phyloP scores from a whole-genome alignment of 2,797 vertebrate species.

The Anguilla megastoma region DNA sequence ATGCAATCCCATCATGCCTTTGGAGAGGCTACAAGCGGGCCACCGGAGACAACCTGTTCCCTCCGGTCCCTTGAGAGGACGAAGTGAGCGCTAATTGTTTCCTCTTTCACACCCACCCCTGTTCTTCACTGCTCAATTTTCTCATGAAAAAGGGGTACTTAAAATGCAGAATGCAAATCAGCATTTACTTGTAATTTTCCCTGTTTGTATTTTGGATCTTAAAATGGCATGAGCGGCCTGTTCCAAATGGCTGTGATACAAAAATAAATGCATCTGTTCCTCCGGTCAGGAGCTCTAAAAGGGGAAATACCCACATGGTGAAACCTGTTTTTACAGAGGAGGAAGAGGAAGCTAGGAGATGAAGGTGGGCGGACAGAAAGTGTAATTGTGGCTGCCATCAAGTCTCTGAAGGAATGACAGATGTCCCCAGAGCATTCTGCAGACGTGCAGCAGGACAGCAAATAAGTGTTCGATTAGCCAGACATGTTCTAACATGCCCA shows the following conservation, averaged over 20 bases:
- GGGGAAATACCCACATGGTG: not conserved
- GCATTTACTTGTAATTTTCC: not conserved
- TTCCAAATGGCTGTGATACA: not conserved
- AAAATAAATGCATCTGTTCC: constrained; percentile 1
- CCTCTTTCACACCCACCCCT: not conserved
- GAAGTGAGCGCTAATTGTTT: not conserved
- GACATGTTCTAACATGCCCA: constrained; percentile 76
- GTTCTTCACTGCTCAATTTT: not conserved
- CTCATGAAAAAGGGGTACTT: not conserved
- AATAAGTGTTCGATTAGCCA: constrained; percentile 35
- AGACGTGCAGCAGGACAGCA: not conserved
- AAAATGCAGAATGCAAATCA: not conserved
- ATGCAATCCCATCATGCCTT: no score
- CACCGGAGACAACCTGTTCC: not conserved
- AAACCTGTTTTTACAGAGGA: constrained; percentile 4
- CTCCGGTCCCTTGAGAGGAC: not conserved
- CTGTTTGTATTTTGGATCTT: not conserved
- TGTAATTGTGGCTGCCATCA: not conserved
- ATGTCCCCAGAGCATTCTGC: not conserved
- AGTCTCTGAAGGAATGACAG: constrained; percentile 8
- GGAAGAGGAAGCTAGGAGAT: constrained; percentile 4
- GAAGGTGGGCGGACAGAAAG: not conserved
- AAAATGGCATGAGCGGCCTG: constrained; percentile 10
- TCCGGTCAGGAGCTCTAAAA: not conserved
- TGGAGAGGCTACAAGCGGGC: no score